Base-by-base conservation (phyloP, 2,888 invertebrate genomes). In the Diloba caeruleocephala region DNA sequence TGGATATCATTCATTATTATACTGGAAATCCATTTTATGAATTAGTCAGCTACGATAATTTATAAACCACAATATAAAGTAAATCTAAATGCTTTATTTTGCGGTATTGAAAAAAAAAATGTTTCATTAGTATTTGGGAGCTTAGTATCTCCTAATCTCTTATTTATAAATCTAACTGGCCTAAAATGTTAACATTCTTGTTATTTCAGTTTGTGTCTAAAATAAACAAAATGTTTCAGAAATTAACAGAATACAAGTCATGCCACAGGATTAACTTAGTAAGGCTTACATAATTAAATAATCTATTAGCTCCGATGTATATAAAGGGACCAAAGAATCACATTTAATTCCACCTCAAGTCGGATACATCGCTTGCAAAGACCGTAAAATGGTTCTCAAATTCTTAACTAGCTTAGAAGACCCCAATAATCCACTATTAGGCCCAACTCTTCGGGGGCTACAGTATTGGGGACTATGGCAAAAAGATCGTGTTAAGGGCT, bases 391-490 rank as follows among this genome's bases (percentile, higher is more conserved):
- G 74, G 39, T 61, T 8, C 17, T 41, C 1, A 31, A 51, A 45
- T 59, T 67, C 33, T 31, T 74, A 3, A 50, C 45, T 0, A 21
- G 26, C 21, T 72, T 75, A 1, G 83, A 87, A 68, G 74, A 84
- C 52, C 65, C 72, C 0, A 31, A 63, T 2, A 58, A 85, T 52
- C 85, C 82, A 1, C 69, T 85, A 49, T 61, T 89, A 2, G 85
- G 85, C 0, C 89, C 89, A 3, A 87, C 79, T 10, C 62, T 87
- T 25, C 69, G 65, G 58, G 83, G 84, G 6, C 76, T 90, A 13
- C 67, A 74, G 39, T 69, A 49, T 38, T 88, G 85, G 79, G 88
- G 85, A 0, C 73, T 91, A 49, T 90, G 83, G 84, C 81, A 84
- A 55, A 73, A 84, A 2, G 59, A 45, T 23, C 58, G 74, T 1